These are phyloP conservation scores for Labeo calbasu DNA, from an alignment of 2,797 vertebrate genomes.

Conservation along the genomic window DNA sequence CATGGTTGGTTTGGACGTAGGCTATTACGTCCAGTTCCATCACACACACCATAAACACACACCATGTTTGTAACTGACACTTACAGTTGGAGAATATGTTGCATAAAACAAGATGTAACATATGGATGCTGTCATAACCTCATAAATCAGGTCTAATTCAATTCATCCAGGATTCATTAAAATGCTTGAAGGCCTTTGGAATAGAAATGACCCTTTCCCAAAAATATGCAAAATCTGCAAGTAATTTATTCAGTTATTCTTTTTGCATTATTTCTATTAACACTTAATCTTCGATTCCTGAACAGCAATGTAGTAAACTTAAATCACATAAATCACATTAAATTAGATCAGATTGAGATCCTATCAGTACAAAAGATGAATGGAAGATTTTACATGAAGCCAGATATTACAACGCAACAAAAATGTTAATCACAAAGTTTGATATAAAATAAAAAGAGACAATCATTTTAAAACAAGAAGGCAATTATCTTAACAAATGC, in stretches of 20 bases:
- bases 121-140: constrained; percentile 34
- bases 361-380: not conserved
- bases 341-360: not conserved
- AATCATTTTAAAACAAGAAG: not conserved
- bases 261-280: not conserved
- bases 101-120: constrained; percentile 12
- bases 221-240: constrained; percentile 2
- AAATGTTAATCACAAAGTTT: not conserved
- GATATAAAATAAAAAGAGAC: not conserved
- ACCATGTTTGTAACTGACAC: constrained; percentile 22
- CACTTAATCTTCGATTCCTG: not conserved
- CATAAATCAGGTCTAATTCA: constrained; percentile 13
- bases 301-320: not conserved
- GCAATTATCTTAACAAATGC: not conserved
- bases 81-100: not conserved
- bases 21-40: not conserved
- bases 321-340: not conserved
- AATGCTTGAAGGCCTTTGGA: constrained; percentile 25
- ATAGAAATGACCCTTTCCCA: not conserved
- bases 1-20: not conserved
- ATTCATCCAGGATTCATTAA: constrained; percentile 3
- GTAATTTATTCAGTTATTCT: not conserved
- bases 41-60: not conserved
- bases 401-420: not conserved
- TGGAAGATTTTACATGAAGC: not conserved